These are phyloP conservation scores for Anneissia japonica DNA, from an alignment of 35 echinoderm and acorn worm species.

Conservation along the genomic window DNA sequence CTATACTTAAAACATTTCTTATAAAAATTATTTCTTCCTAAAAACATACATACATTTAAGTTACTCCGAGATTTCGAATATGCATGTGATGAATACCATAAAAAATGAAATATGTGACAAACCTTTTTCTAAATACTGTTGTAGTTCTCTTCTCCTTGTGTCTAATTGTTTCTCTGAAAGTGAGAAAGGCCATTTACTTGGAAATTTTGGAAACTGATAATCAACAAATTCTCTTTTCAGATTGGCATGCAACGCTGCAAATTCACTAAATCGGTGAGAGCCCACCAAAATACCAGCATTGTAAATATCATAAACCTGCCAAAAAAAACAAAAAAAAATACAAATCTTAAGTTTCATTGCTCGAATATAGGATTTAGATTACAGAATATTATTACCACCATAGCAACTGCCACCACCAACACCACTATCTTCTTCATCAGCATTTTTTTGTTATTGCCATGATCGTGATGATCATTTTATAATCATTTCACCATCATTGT, in stretches of 20 bases:
- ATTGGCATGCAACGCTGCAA: conserved; percentile 71
- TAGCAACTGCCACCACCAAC: too few relatives aligned
- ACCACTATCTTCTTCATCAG: too few relatives aligned
- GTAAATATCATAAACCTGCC: conserved; percentile 94
- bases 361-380: neutral
- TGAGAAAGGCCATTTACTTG: conserved; percentile 97
- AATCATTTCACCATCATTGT: too few relatives aligned
- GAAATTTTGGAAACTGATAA: conserved; percentile 95
- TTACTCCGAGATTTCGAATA: too few relatives aligned
- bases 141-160: conserved; percentile 76
- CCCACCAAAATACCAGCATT: conserved; percentile 81
- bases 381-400: too few relatives aligned
- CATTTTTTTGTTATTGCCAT: too few relatives aligned
- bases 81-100: too few relatives aligned
- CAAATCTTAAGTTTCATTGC: neutral
- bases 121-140: conserved; percentile 99
- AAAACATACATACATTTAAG: too few relatives aligned
- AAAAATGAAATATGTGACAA: neutral
- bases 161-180: conserved; percentile 98
- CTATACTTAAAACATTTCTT: too few relatives aligned
- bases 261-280: conserved; percentile 83
- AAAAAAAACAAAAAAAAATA: neutral
- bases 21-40: too few relatives aligned
- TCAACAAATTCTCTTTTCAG: conserved; percentile 91
- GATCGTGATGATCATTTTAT: too few relatives aligned